Evolutionary conservation across 1,140 invertebrate genomes (phyloP).

Genomic region (Oryctes rhinoceros): DNA sequence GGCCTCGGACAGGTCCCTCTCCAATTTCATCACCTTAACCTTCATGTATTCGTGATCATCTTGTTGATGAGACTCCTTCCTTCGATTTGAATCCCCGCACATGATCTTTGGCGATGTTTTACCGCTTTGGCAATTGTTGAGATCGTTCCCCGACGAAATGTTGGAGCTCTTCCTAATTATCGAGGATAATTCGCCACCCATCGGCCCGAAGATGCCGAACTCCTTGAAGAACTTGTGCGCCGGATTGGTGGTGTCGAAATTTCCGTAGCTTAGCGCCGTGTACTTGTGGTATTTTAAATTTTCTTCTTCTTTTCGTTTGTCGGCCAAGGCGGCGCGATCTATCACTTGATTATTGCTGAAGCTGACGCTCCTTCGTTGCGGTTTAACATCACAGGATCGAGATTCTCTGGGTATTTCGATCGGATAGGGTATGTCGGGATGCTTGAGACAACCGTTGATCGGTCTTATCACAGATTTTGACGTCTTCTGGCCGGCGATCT

Average conservation of each 20-base stretch:
- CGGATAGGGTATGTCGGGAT: constrained; percentile 57
- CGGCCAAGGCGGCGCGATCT: constrained; percentile 46
- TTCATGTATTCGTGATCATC: constrained; percentile 58
- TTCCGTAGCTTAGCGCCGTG: constrained; percentile 50
- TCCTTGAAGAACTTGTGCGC: constrained; percentile 57
- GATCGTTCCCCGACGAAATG: constrained; percentile 13
- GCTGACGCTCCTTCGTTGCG: constrained; percentile 24
- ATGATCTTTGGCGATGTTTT: constrained; percentile 18
- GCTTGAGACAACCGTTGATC: constrained; percentile 49
- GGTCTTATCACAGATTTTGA: constrained; percentile 34
- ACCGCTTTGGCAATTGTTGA: neutral
- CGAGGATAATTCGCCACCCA: constrained; percentile 58
- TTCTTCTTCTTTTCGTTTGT: constrained; percentile 46
- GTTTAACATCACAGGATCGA: constrained; percentile 12
- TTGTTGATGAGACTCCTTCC: constrained; percentile 39
- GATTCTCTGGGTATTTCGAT: constrained; percentile 38
- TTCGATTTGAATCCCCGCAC: constrained; percentile 21
- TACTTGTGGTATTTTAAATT: constrained; percentile 56
- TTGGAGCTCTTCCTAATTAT: constrained; percentile 42
- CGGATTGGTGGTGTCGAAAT: constrained; percentile 45
- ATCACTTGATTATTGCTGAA: constrained; percentile 41
- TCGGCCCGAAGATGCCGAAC: constrained; percentile 56
- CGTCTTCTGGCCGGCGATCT: neutral
- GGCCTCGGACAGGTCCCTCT: constrained; percentile 59
- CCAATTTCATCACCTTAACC: constrained; percentile 58